phyloP scores from a whole-genome alignment of 2,888 invertebrate species.

The Smittia aterrima region DNA sequence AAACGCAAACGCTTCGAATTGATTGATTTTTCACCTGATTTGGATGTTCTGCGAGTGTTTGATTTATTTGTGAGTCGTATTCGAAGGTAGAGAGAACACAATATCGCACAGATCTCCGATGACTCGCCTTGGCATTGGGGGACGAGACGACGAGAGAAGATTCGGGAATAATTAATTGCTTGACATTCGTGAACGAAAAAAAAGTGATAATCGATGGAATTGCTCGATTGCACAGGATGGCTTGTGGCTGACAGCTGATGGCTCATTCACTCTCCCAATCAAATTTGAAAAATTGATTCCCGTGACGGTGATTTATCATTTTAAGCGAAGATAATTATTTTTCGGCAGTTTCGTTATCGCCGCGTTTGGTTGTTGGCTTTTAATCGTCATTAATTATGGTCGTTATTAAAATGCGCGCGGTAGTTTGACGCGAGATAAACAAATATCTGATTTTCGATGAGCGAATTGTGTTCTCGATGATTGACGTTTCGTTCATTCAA shows the following conservation, averaged over 20 bases:
- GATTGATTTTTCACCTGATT: slow-evolving; percentile 26
- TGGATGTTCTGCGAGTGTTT: not conserved
- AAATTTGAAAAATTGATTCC: slow-evolving; percentile 30
- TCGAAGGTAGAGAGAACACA: not conserved
- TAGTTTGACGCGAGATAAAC: too few species aligned
- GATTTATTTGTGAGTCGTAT: not conserved
- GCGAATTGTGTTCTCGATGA: too few species aligned
- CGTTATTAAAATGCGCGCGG: too few species aligned
- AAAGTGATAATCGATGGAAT: not conserved
- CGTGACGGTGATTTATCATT: slow-evolving; percentile 23
- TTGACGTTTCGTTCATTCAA: too few species aligned
- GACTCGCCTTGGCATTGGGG: not conserved
- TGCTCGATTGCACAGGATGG: not conserved
- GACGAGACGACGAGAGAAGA: not conserved
- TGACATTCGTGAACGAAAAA: not conserved
- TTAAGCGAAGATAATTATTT: slow-evolving; percentile 17
- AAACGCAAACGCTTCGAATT: not conserved
- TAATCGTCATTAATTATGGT: too few species aligned
- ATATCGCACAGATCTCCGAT: not conserved
- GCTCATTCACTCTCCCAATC: slow-evolving; percentile 15
- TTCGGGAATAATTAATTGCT: not conserved
- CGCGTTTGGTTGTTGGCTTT: too few species aligned
- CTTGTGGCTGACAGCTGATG: slow-evolving; percentile 39
- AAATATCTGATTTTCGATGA: too few species aligned
- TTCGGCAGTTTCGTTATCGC: slow-evolving; percentile 16